These are phyloP conservation scores for Microcebus griseorufus DNA, from an alignment of 2,113 vertebrate genomes.

Conservation along the genomic window DNA sequence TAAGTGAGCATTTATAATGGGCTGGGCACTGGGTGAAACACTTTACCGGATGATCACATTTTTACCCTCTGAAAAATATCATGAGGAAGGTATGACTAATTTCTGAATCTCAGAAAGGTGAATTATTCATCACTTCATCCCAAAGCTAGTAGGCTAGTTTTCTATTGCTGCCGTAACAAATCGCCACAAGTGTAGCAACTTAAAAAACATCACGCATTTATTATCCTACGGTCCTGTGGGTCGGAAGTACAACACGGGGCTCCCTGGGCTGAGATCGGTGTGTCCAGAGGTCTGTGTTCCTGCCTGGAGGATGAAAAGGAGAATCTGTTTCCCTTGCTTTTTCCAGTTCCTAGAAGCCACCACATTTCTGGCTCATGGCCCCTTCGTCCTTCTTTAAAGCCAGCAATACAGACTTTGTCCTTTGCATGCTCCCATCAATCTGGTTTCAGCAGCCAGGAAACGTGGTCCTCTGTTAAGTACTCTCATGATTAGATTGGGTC, in stretches of 20 bases:
- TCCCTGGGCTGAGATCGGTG: background rate
- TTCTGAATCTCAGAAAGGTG: slow-evolving; percentile 48
- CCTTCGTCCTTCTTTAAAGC: background rate
- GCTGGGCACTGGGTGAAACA: background rate
- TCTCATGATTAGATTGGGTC: accelerated
- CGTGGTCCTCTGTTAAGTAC: background rate
- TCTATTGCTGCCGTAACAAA: slow-evolving; percentile 44
- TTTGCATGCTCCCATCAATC: background rate
- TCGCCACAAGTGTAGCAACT: slow-evolving; percentile 30
- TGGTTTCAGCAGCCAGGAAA: background rate
- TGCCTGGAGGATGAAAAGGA: background rate
- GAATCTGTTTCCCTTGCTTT: background rate
- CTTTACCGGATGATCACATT: background rate
- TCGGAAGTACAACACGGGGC: background rate
- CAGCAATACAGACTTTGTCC: background rate
- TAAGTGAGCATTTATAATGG: background rate
- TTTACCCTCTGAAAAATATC: slow-evolving; percentile 32
- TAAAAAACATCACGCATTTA: background rate
- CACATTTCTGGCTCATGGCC: background rate
- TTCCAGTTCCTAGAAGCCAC: background rate
- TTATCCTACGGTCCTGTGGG: background rate
- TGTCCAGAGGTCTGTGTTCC: background rate
- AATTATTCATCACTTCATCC: slow-evolving; percentile 58
- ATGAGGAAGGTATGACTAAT: slow-evolving; percentile 25
- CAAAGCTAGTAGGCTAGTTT: slow-evolving; percentile 42